These are phyloP conservation scores for Calidris pygmaea DNA, from an alignment of 2,113 vertebrate genomes.

Conservation along the genomic window DNA sequence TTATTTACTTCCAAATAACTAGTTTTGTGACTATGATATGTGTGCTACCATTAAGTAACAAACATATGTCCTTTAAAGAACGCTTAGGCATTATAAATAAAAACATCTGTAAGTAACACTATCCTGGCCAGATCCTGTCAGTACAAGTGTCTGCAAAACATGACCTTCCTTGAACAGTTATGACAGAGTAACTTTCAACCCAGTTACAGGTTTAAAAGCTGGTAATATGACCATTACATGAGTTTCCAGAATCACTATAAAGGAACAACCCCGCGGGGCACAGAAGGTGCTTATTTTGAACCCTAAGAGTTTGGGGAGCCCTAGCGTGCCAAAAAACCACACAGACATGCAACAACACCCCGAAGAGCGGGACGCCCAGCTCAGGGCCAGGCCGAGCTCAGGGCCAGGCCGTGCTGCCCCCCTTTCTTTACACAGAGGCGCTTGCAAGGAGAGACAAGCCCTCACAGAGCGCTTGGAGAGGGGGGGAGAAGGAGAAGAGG, in stretches of 20 bases:
- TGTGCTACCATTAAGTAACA: background rate
- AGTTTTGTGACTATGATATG: background rate
- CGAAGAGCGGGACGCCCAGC: background rate
- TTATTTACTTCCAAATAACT: background rate
- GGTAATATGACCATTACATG: rapidly evolving
- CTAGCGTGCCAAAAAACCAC: background rate
- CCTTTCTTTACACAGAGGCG: no score
- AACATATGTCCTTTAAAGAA: background rate
- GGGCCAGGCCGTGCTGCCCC: no score
- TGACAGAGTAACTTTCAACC: background rate
- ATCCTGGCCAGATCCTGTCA: background rate
- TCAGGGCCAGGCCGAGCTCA: no score
- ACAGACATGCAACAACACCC: background rate
- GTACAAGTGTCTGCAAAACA: background rate
- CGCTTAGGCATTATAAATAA: background rate
- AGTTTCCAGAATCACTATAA: background rate
- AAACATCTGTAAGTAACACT: background rate
- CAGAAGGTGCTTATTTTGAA: rapidly evolving
- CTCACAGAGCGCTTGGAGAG: no score
- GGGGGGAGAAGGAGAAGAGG: no score
- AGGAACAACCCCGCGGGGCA: background rate
- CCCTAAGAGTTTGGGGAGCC: rapidly evolving
- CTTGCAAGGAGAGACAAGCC: background rate
- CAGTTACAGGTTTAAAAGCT: background rate
- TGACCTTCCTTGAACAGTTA: background rate